Percentiles rank a stretch among this genome's conserved stretches.
These are phyloP conservation scores for Ameiurus melas DNA, from an alignment of 2,113 vertebrate species.

Conservation along the genomic window DNA sequence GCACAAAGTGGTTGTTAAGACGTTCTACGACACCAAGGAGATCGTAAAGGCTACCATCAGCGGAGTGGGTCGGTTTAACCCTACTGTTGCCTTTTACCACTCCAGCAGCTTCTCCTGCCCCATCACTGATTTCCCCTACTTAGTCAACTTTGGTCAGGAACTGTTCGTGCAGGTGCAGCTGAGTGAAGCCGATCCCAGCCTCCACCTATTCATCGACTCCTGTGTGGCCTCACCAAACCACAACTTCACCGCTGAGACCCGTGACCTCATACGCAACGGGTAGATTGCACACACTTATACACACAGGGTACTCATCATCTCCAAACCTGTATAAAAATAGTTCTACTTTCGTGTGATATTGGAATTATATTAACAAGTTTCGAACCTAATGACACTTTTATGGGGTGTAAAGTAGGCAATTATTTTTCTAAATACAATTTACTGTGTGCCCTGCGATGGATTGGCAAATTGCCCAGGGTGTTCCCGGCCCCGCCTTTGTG, in stretches of 20 bases:
- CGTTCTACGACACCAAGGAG: conserved; percentile 68
- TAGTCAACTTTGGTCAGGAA: conserved; percentile 75
- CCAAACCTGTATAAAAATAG: too few relatives aligned
- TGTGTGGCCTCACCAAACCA: conserved; percentile 74
- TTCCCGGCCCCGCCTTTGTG: too few relatives aligned
- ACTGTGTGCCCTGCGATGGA: too few relatives aligned
- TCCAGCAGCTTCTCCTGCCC: conserved; percentile 67
- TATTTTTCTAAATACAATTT: too few relatives aligned
- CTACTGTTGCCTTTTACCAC: conserved; percentile 78
- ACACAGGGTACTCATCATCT: neutral
- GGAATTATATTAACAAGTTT: too few relatives aligned
- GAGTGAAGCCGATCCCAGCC: conserved; percentile 58
- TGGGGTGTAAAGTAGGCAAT: too few relatives aligned
- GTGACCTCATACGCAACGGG: conserved; percentile 80
- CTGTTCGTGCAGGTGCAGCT: conserved; percentile 76
- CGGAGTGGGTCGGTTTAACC: conserved; percentile 71
- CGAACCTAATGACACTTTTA: too few relatives aligned
- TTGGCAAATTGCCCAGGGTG: too few relatives aligned
- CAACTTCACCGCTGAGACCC: conserved; percentile 66
- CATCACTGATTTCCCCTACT: conserved; percentile 69
- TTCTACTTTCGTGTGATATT: too few relatives aligned
- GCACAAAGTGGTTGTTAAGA: conserved; percentile 72
- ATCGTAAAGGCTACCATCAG: conserved; percentile 56
- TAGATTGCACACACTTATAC: conserved; percentile 49
- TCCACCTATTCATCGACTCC: conserved; percentile 78